A percentile compares a stretch with the other conserved stretches of the same genome.
These are phyloP conservation scores for Recurvirostra avosetta DNA, from an alignment of 2,113 vertebrate species.

Conservation along the genomic window DNA sequence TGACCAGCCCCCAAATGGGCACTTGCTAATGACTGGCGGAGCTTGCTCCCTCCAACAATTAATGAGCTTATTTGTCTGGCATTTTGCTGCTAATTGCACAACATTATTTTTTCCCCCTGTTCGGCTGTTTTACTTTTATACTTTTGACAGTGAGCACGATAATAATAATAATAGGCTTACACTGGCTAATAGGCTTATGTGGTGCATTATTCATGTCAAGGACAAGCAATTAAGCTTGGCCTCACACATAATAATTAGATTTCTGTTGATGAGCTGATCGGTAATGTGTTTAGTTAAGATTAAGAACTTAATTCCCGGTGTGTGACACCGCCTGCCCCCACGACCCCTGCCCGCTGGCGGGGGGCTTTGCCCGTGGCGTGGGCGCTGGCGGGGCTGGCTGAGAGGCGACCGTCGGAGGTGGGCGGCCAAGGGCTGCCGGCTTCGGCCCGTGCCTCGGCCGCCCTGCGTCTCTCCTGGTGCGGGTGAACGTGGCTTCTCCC, in stretches of 20 bases:
- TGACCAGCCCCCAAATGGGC: background rate
- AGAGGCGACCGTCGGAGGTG: background rate
- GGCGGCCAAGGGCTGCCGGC: background rate
- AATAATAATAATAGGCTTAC: constrained; percentile 52
- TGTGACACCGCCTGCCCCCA: background rate
- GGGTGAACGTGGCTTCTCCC: rapidly evolving
- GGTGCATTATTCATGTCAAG: constrained; percentile 57
- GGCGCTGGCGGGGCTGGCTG: background rate
- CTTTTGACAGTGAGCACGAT: constrained; percentile 23
- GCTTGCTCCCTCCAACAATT: background rate
- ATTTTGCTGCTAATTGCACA: constrained; percentile 11
- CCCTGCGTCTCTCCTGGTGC: background rate
- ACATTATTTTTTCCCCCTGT: background rate
- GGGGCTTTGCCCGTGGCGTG: background rate
- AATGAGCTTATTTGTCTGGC: background rate
- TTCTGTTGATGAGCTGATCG: constrained; percentile 65
- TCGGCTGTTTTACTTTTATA: constrained; percentile 14
- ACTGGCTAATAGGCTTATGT: constrained; percentile 54
- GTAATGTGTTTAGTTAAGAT: constrained; percentile 52
- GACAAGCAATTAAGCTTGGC: constrained; percentile 71
- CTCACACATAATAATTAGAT: constrained; percentile 66
- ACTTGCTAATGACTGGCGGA: rapidly evolving
- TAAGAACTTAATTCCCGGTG: background rate
- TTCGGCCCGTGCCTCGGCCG: background rate
- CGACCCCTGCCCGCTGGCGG: background rate